Conservation (phyloP, 2,113 vertebrate genomes). For the Pycnonotus jocosus region DNA sequence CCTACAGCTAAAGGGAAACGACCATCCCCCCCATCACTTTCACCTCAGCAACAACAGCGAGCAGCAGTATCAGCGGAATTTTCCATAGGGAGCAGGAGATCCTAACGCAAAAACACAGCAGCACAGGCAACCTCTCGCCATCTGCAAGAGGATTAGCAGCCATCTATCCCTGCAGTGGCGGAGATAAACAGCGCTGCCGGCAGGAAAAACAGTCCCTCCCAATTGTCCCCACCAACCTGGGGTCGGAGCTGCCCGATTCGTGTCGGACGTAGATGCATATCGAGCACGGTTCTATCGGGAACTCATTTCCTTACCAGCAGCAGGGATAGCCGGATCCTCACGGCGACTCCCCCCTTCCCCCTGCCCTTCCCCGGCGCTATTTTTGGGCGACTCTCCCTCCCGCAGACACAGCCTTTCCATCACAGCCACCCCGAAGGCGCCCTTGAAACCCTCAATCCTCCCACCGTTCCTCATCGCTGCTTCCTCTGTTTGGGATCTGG, state of each 20-base stretch:
- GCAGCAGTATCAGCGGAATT: not conserved
- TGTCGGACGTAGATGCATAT: accelerated
- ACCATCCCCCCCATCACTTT: not conserved
- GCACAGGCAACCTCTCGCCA: not conserved
- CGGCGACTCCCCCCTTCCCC: no score
- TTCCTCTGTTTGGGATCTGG: not conserved
- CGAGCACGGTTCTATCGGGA: accelerated
- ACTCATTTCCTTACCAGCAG: accelerated
- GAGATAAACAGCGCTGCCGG: not conserved
- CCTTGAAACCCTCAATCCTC: not conserved
- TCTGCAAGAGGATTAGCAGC: not conserved
- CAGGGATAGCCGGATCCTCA: not conserved
- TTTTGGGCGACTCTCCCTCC: accelerated
- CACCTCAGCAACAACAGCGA: not conserved
- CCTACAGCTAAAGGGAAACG: not conserved
- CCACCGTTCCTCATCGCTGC: not conserved
- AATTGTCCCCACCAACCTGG: accelerated
- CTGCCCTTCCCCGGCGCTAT: not conserved
- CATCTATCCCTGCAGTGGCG: not conserved
- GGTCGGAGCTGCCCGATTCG: accelerated
- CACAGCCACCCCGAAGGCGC: not conserved
- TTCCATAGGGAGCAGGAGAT: not conserved
- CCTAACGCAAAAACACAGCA: not conserved
- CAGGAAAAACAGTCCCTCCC: not conserved
- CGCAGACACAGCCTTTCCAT: not conserved